Evolutionary conservation across 2,888 invertebrate species (phyloP).

Genomic region (Lampropteryx suffumata): DNA sequence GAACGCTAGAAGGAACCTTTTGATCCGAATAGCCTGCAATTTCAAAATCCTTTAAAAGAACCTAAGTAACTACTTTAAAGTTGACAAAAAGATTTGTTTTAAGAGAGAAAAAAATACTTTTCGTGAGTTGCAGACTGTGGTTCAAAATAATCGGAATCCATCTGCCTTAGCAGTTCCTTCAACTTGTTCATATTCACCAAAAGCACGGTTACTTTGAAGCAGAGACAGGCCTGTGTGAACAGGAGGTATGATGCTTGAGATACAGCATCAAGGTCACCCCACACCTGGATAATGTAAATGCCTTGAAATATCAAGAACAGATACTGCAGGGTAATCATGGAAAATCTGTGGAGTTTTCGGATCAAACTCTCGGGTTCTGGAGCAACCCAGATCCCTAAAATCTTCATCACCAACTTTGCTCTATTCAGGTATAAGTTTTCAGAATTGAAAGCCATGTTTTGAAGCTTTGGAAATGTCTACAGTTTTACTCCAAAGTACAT

Average conservation of each 20-base stretch:
- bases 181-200: conserved; percentile 55
- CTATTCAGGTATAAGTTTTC: conserved; percentile 63
- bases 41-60: conserved; percentile 50
- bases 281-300: conserved; percentile 63
- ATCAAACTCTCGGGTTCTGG: conserved; percentile 41
- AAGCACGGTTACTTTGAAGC: conserved; percentile 68
- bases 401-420: conserved; percentile 66
- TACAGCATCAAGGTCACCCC: conserved; percentile 70
- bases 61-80: neutral
- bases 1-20: conserved; percentile 59
- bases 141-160: conserved; percentile 59
- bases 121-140: conserved; percentile 54
- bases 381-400: conserved; percentile 70
- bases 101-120: conserved; percentile 41
- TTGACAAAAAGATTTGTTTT: neutral
- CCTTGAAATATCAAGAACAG: conserved; percentile 66
- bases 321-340: conserved; percentile 63
- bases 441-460: conserved; percentile 30
- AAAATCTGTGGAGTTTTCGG: conserved; percentile 46
- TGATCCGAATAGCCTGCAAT: conserved; percentile 59
- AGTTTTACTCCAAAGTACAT: neutral
- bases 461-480: neutral
- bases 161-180: conserved; percentile 50
- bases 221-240: conserved; percentile 72
- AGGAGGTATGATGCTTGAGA: conserved; percentile 66